These are phyloP conservation scores for Dendroctonus valens DNA, from an alignment of 1,140 invertebrate genomes.

Conservation along the genomic window DNA sequence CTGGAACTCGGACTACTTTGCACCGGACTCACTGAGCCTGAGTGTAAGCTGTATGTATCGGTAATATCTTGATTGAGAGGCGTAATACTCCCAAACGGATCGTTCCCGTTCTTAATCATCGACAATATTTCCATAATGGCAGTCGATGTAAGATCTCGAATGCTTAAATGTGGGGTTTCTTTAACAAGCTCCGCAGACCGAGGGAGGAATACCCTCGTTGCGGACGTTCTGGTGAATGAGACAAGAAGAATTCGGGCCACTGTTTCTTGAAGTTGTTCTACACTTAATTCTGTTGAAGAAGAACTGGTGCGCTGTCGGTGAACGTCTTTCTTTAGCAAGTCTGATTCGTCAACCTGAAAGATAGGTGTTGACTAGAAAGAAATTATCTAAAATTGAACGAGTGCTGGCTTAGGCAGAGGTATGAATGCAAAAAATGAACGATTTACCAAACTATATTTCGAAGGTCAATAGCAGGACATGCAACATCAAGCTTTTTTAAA, in stretches of 20 bases:
- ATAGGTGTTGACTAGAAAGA: slow-evolving; percentile 8
- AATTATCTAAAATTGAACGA: too few species aligned
- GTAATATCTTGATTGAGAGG: slow-evolving; percentile 51
- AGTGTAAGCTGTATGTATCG: slow-evolving; percentile 50
- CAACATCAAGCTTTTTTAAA: too few species aligned
- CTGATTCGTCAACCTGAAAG: slow-evolving; percentile 47
- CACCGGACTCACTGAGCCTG: slow-evolving; percentile 41
- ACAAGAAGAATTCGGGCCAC: slow-evolving; percentile 64
- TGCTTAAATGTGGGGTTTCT: slow-evolving; percentile 52
- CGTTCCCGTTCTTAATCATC: slow-evolving; percentile 59
- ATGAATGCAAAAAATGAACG: not conserved
- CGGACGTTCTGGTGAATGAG: slow-evolving; percentile 62
- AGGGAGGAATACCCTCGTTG: slow-evolving; percentile 63
- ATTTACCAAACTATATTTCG: not conserved
- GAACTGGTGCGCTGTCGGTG: slow-evolving; percentile 43
- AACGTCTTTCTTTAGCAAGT: slow-evolving; percentile 43
- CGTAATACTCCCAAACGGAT: slow-evolving; percentile 61
- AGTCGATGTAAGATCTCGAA: slow-evolving; percentile 60
- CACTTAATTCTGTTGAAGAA: slow-evolving; percentile 47
- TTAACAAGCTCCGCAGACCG: slow-evolving; percentile 58
- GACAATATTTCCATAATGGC: slow-evolving; percentile 68
- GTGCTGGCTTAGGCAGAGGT: too few species aligned
- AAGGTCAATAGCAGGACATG: not conserved
- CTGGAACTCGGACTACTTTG: slow-evolving; percentile 47
- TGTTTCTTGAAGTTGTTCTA: slow-evolving; percentile 62